Conservation (phyloP, 1,140 invertebrate genomes). For the Thaumetopoea pityocampa region DNA sequence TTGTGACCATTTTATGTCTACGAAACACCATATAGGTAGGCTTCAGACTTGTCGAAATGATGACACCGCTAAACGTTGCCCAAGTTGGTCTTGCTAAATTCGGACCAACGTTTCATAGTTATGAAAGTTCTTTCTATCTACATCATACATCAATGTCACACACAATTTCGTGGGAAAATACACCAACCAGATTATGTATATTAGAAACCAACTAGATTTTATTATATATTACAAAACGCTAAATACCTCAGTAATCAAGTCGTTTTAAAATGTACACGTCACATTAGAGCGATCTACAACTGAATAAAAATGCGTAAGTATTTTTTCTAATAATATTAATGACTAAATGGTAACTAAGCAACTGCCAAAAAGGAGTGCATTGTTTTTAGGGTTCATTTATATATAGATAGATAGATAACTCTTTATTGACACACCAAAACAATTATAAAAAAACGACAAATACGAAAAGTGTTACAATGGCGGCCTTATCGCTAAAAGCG, state of each 20-base stretch:
- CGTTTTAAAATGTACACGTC: slow-evolving; percentile 2
- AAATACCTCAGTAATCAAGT: slow-evolving; percentile 4
- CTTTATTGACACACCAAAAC: too few relatives aligned
- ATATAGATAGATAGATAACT: too few relatives aligned
- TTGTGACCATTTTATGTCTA: slow-evolving; percentile 24
- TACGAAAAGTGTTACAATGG: too few relatives aligned
- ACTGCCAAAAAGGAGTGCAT: too few relatives aligned
- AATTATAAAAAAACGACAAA: too few relatives aligned
- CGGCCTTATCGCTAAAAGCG: too few relatives aligned
- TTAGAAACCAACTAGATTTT: slow-evolving; percentile 17
- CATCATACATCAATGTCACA: slow-evolving; percentile 4
- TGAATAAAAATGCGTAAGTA: slow-evolving; percentile 24
- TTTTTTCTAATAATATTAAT: too few relatives aligned
- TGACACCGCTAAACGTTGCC: slow-evolving; percentile 19
- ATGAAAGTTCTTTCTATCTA: slow-evolving; percentile 1
- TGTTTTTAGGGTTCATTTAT: background rate
- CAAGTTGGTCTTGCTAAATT: background rate
- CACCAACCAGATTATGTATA: slow-evolving; percentile 29
- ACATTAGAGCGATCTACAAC: background rate
- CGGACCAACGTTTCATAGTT: too few relatives aligned
- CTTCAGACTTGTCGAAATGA: slow-evolving; percentile 15
- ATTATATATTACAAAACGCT: slow-evolving; percentile 5
- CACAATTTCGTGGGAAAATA: slow-evolving; percentile 2
- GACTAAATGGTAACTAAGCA: too few relatives aligned
- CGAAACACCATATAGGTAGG: slow-evolving; percentile 27